Conservation (phyloP, 2,797 vertebrate species). For the Falco berigora region DNA sequence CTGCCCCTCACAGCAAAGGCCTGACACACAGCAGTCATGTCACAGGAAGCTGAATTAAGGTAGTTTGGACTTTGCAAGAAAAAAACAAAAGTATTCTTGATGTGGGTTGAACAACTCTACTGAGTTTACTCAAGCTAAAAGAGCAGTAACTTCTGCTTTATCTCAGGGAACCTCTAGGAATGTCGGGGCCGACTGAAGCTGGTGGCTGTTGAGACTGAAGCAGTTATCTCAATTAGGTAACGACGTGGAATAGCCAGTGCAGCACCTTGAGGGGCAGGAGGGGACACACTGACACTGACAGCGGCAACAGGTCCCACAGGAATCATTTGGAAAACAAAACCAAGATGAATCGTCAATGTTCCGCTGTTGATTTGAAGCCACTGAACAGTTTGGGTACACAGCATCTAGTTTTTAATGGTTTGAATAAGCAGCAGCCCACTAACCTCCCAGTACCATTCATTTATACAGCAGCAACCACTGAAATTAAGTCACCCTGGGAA, state of each 20-base stretch:
- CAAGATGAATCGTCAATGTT: fast-evolving
- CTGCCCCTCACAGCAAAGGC: not conserved
- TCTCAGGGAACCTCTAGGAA: not conserved
- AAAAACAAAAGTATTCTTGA: not conserved
- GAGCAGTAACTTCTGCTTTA: not conserved
- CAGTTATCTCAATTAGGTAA: not conserved
- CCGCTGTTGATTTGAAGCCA: not conserved
- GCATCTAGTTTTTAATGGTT: not conserved
- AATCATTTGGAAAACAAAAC: not conserved
- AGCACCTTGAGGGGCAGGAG: not conserved
- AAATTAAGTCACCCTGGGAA: not conserved
- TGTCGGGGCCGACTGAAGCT: not conserved
- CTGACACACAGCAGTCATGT: not conserved
- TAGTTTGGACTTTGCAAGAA: not conserved
- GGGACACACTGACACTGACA: not conserved
- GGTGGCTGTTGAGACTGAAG: not conserved
- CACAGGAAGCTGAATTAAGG: not conserved
- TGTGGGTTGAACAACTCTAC: not conserved
- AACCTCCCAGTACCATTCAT: not conserved
- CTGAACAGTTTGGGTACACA: not conserved
- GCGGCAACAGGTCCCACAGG: not conserved
- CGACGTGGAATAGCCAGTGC: fast-evolving
- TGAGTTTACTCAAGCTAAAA: not conserved
- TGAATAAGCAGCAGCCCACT: not conserved
- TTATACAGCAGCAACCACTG: not conserved